These are phyloP conservation scores for Ophiothrix spiculata DNA, from an alignment of 35 echinoderm and acorn worm species.

Conservation along the genomic window DNA sequence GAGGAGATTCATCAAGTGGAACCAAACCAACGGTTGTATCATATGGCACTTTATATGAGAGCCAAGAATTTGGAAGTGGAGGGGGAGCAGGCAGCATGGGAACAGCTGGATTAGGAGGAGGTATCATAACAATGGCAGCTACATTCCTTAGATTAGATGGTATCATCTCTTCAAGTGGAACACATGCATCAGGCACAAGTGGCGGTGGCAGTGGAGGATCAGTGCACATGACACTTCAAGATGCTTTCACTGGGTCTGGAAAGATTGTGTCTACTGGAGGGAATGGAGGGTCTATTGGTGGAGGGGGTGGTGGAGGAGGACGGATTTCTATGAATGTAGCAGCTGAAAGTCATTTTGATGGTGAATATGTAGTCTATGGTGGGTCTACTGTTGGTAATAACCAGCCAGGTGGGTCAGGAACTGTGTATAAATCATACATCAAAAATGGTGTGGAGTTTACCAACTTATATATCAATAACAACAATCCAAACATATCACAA, in stretches of 20 bases:
- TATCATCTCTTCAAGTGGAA: slow-evolving; percentile 55
- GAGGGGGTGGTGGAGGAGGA: slow-evolving; percentile 83
- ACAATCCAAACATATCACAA: neutral
- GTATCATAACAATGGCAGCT: slow-evolving; percentile 39
- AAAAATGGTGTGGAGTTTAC: slow-evolving; percentile 20
- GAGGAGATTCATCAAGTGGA: slow-evolving; percentile 52
- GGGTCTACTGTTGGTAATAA: slow-evolving; percentile 9
- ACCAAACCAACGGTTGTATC: neutral
- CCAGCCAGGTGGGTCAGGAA: slow-evolving; percentile 69
- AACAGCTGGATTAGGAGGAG: slow-evolving; percentile 66
- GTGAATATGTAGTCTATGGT: slow-evolving; percentile 44
- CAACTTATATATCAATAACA: slow-evolving; percentile 65
- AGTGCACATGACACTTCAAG: slow-evolving; percentile 32
- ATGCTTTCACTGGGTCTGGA: slow-evolving; percentile 55
- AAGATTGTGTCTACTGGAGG: slow-evolving; percentile 46
- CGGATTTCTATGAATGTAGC: slow-evolving; percentile 40
- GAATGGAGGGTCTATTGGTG: slow-evolving; percentile 36
- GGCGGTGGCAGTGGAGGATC: slow-evolving; percentile 88
- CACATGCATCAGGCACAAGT: slow-evolving; percentile 5
- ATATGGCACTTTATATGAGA: slow-evolving; percentile 73
- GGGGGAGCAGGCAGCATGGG: slow-evolving; percentile 43
- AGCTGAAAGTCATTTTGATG: slow-evolving; percentile 46
- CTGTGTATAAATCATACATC: slow-evolving; percentile 32
- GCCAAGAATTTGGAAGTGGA: slow-evolving; percentile 74
- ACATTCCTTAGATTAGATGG: slow-evolving; percentile 63